These are phyloP conservation scores for Leuciscus waleckii DNA, from an alignment of 2,797 vertebrate species.

Conservation along the genomic window DNA sequence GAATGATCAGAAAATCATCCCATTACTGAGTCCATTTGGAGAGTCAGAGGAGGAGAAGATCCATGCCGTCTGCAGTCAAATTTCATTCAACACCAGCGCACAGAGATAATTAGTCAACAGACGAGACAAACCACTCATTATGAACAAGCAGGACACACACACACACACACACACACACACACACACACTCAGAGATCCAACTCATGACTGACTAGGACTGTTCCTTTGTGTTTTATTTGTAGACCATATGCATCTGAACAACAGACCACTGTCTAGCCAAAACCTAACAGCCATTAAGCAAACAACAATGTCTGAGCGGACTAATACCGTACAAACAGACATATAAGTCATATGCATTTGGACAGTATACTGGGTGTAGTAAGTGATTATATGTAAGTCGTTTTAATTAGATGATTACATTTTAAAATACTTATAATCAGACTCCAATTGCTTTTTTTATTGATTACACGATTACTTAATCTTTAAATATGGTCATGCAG, in stretches of 20 bases:
- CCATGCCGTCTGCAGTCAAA: slow-evolving; percentile 79
- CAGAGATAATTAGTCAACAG: slow-evolving; percentile 73
- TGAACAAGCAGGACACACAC: neutral
- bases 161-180: neutral
- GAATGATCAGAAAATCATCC: slow-evolving; percentile 77
- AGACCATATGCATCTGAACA: neutral
- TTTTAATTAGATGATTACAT: neutral
- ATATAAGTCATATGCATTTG: too few relatives aligned
- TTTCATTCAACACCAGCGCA: slow-evolving; percentile 75
- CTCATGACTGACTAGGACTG: slow-evolving; percentile 20
- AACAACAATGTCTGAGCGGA: neutral
- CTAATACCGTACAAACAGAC: too few relatives aligned
- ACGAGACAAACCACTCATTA: slow-evolving; percentile 1
- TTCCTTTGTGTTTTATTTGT: slow-evolving; percentile 23
- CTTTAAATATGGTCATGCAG: neutral
- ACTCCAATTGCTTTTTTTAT: neutral
- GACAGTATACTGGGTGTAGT: too few relatives aligned
- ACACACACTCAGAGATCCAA: neutral
- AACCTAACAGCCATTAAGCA: neutral
- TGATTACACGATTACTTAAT: neutral
- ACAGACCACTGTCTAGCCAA: neutral
- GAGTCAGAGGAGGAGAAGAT: slow-evolving; percentile 68
- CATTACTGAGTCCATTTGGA: slow-evolving; percentile 78
- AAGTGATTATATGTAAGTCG: neutral
- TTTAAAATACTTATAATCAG: neutral